phyloP scores from a whole-genome alignment of 2,888 invertebrate species.

The Plusia festucae region DNA sequence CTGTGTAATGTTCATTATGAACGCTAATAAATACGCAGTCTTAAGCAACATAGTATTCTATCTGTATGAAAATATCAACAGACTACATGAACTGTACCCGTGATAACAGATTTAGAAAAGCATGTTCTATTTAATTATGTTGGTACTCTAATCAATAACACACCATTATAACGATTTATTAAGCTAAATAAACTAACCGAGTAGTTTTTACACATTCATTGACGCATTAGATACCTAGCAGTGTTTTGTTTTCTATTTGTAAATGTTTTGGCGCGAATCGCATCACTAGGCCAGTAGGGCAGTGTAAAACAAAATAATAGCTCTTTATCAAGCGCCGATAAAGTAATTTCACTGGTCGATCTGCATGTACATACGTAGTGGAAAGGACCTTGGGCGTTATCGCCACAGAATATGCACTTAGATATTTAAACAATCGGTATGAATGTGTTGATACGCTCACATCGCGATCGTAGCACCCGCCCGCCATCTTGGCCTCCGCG shows the following conservation, averaged over 20 bases:
- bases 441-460: conserved; percentile 69
- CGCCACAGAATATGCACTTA: conserved; percentile 75
- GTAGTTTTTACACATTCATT: conserved; percentile 29
- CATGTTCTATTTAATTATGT: conserved; percentile 33
- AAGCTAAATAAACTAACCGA: conserved; percentile 37
- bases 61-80: conserved; percentile 22
- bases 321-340: conserved; percentile 64
- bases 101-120: conserved; percentile 37
- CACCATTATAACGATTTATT: conserved; percentile 19
- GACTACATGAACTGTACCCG: conserved; percentile 2
- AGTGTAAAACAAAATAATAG: conserved; percentile 61
- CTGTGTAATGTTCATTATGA: conserved; percentile 26
- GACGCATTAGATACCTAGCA: conserved; percentile 39
- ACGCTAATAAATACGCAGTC: conserved; percentile 37
- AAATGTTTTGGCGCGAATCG: conserved; percentile 45
- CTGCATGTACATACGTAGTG: conserved; percentile 68
- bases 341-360: conserved; percentile 64
- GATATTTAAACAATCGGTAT: conserved; percentile 76
- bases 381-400: conserved; percentile 79
- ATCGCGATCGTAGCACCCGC: conserved; percentile 61
- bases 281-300: conserved; percentile 60
- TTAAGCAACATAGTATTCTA: conserved; percentile 11
- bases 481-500: conserved; percentile 78
- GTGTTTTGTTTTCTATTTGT: conserved; percentile 32
- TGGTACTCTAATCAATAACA: conserved; percentile 27